phyloP scores from a whole-genome alignment of 1,140 invertebrate genomes.

The Ostrea edulis region DNA sequence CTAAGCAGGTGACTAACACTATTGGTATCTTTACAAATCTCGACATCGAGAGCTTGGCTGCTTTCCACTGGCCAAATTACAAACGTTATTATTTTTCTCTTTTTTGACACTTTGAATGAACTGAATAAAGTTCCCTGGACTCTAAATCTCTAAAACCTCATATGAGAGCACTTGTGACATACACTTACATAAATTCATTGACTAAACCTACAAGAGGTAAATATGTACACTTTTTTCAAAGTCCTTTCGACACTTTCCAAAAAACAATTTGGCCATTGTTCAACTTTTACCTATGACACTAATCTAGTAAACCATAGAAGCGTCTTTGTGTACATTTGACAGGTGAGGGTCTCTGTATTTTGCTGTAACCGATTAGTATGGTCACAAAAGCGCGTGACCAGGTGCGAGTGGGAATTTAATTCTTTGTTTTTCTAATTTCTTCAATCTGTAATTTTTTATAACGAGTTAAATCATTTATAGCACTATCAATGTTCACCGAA shows the following conservation, averaged over 20 bases:
- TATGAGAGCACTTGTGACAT: background rate
- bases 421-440: slow-evolving; percentile 28
- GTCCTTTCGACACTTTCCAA: slow-evolving; percentile 23
- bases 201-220: slow-evolving; percentile 1
- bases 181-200: slow-evolving; percentile 18
- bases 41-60: background rate
- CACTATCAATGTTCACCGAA: slow-evolving; percentile 12
- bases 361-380: slow-evolving; percentile 6
- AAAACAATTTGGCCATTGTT: slow-evolving; percentile 29
- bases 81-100: background rate
- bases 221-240: slow-evolving; percentile 11
- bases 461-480: background rate
- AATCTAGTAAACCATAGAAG: background rate
- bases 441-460: slow-evolving; percentile 26
- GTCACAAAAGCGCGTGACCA: slow-evolving; percentile 11
- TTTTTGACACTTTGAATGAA: slow-evolving; percentile 19
- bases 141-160: background rate
- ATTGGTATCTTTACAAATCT: slow-evolving; percentile 2
- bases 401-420: slow-evolving; percentile 17
- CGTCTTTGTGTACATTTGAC: slow-evolving; percentile 5
- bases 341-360: background rate
- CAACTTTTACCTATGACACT: slow-evolving; percentile 36
- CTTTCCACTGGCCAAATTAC: slow-evolving; percentile 6
- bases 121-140: background rate
- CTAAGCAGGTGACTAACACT: background rate